Evolutionary conservation across 1,140 invertebrate species (phyloP).

Genomic region (Drosophila willistoni): DNA sequence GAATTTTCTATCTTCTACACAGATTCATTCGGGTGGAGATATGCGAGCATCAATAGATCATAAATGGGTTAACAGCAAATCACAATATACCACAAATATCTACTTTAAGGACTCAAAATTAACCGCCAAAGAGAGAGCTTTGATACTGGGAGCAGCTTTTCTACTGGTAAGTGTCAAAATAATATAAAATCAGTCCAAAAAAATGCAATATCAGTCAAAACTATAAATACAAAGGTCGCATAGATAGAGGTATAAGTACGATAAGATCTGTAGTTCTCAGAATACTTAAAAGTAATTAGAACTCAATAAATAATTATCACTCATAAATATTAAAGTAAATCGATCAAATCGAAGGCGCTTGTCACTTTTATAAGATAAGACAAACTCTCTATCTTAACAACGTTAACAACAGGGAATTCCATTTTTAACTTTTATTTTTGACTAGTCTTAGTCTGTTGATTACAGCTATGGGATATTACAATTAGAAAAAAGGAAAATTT

Average conservation of each 20-base stretch:
- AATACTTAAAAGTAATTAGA: background rate
- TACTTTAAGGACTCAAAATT: constrained; percentile 83
- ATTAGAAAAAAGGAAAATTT: no score
- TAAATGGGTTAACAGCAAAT: constrained; percentile 84
- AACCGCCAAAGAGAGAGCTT: constrained; percentile 83
- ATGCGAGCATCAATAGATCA: constrained; percentile 83
- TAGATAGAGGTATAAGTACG: no score
- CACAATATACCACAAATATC: constrained; percentile 84
- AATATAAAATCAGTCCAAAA: no score
- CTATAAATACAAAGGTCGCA: no score
- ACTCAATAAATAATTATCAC: background rate
- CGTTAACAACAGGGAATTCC: no score
- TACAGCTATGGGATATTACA: no score
- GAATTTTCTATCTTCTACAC: background rate
- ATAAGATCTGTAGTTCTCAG: background rate
- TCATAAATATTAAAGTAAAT: background rate
- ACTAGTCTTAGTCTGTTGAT: no score
- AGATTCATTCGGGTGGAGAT: constrained; percentile 81
- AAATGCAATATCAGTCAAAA: no score
- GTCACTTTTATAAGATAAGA: background rate
- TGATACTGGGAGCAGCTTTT: constrained; percentile 84
- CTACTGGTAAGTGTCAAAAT: constrained; percentile 80
- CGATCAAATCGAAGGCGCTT: background rate
- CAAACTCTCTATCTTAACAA: background rate
- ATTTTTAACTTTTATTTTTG: background rate